Base-by-base conservation (phyloP, 2,797 vertebrate genomes). In the Rhabdomys pumilio region DNA sequence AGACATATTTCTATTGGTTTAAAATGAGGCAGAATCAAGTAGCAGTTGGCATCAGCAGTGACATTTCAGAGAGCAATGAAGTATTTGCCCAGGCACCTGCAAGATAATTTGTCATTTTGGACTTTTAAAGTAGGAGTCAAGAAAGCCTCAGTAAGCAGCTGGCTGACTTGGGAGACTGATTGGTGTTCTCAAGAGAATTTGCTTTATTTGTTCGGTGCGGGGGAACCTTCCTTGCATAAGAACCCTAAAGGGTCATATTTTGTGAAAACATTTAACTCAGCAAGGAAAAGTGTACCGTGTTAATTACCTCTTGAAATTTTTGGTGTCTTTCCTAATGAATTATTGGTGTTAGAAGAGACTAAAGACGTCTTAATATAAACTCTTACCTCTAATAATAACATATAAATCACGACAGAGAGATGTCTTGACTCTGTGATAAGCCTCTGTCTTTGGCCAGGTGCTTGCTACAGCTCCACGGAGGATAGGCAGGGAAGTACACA, bases 81-180 rank as follows among this genome's bases (percentile, higher is more conserved):
- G 75, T 89, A 77, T 96, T 96, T 94, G 63, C 80, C 29, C 92
- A 95, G 90, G 88, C 90, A 91, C 85, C 90, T 93, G 84, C 85
- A 89, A 95, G 88, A 79, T 93, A 93, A 95, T 96, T 97, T 96
- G 92, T 96, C 90, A 97, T 89, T 94, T 93, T 98, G 85, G 86
- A 95, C 92, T 97, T 97, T 88, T 86, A 94, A 96, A 96, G 73
- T 41, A 92, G 91, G 34, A 96, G 44, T 96, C 86, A 85, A 80
- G 94, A 94, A 96, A 94, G 82, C 85, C 9, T 29, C 44, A 79
- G 92, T 90, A 83, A 97, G 84, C 84, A 82, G 61, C 34, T 96
- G 92, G 57, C 82, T 90, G 94, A 67, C 77, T 81, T 90, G 94
- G 88, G 38, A 97, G 92, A 94, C 92, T 50, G 87, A 93, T 84